Percentiles rank a stretch among this genome's conserved stretches.
Evolutionary conservation across 2,797 vertebrate genomes (phyloP).

Genomic region (Phaenicophaeus curvirostris): DNA sequence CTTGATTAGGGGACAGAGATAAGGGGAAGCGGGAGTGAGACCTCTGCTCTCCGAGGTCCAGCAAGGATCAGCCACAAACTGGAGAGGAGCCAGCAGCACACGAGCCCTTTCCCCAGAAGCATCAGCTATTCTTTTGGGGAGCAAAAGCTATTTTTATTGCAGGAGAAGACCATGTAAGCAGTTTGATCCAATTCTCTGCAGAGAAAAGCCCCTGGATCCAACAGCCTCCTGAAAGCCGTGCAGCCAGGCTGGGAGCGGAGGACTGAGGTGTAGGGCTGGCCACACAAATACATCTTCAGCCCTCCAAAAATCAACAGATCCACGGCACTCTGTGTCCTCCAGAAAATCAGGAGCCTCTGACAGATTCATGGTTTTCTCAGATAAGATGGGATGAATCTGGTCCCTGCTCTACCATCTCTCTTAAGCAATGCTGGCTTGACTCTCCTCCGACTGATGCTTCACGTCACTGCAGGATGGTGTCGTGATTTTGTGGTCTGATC

Average conservation of each 20-base stretch:
- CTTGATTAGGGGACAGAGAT: too few relatives aligned
- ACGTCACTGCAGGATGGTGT: neutral
- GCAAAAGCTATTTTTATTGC: neutral
- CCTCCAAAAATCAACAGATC: neutral
- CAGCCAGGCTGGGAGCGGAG: neutral
- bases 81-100: neutral
- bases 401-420: neutral
- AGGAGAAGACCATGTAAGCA: neutral
- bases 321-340: neutral
- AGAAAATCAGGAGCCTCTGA: neutral
- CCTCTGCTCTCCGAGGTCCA: too few relatives aligned
- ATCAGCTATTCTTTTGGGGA: neutral
- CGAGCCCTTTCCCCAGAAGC: neutral
- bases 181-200: neutral
- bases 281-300: neutral
- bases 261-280: neutral
- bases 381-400: accelerated
- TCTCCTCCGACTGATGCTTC: neutral
- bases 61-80: too few relatives aligned
- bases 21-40: too few relatives aligned
- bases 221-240: neutral
- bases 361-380: neutral
- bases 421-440: neutral
- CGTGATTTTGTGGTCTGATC: neutral
- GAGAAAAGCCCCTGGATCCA: neutral